These are phyloP conservation scores for Hippocampus abdominalis DNA, from an alignment of 2,113 vertebrate species.

Conservation along the genomic window DNA sequence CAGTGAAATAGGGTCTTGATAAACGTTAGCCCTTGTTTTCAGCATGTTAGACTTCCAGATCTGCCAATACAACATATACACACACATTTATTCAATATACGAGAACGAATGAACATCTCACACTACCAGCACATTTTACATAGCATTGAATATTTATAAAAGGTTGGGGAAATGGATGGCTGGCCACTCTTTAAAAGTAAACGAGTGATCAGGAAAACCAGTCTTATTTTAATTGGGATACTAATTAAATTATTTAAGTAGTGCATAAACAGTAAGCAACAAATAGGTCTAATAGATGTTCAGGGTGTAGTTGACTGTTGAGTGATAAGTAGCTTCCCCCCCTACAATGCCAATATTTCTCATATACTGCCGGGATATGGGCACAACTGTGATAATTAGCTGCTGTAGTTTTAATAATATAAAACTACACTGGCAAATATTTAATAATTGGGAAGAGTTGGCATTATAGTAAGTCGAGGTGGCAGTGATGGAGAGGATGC, in stretches of 20 bases:
- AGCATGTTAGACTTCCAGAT: neutral
- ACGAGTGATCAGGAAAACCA: too few relatives aligned
- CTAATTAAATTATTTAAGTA: neutral
- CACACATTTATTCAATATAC: neutral
- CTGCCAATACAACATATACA: neutral
- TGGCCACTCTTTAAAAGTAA: too few relatives aligned
- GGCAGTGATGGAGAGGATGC: slow-evolving; percentile 55
- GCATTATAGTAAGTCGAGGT: slow-evolving; percentile 19
- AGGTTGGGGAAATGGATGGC: too few relatives aligned
- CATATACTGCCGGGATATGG: neutral
- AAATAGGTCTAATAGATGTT: too few relatives aligned
- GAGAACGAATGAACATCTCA: neutral
- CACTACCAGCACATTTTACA: neutral
- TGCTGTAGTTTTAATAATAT: neutral
- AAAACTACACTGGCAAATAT: neutral
- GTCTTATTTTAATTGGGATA: too few relatives aligned
- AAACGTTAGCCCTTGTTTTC: neutral
- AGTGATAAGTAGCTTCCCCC: neutral
- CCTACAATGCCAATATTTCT: neutral
- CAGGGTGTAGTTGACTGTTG: too few relatives aligned
- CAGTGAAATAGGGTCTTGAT: neutral
- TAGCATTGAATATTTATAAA: too few relatives aligned
- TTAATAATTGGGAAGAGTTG: slow-evolving; percentile 19
- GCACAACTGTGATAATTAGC: neutral
- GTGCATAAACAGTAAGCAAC: neutral